These are phyloP conservation scores for Druon quercuslanigerum DNA, from an alignment of 1,140 invertebrate species.

Conservation along the genomic window DNA sequence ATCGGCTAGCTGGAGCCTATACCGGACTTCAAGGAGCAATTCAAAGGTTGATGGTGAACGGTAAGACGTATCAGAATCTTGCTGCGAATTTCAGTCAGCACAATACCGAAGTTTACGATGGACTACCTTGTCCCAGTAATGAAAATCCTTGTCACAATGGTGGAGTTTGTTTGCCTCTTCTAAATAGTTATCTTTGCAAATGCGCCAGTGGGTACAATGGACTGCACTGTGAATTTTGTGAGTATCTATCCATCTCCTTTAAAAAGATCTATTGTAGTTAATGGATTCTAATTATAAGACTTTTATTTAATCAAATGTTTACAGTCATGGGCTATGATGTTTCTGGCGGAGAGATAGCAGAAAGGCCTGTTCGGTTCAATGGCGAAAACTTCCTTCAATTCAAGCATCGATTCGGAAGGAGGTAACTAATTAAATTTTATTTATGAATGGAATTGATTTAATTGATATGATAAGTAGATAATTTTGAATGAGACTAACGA, in stretches of 20 bases:
- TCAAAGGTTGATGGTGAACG: constrained; percentile 90
- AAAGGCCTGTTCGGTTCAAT: constrained; percentile 79
- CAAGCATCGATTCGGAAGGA: constrained; percentile 78
- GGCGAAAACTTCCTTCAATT: constrained; percentile 81
- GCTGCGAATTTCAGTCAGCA: constrained; percentile 71
- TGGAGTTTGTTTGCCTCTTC: constrained; percentile 84
- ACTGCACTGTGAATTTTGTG: constrained; percentile 84
- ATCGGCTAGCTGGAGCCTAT: constrained; percentile 83
- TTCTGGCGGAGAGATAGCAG: constrained; percentile 72
- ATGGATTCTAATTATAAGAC: neutral
- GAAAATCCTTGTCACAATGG: constrained; percentile 84
- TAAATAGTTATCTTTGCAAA: constrained; percentile 83
- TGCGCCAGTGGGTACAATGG: constrained; percentile 82
- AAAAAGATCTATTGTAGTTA: neutral
- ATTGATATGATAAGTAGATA: neutral
- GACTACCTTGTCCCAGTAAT: constrained; percentile 81
- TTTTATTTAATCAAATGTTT: constrained; percentile 38
- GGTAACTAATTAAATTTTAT: constrained; percentile 66
- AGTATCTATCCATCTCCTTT: constrained; percentile 57
- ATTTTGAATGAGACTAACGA: too few relatives aligned
- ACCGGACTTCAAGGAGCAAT: constrained; percentile 88
- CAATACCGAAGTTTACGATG: constrained; percentile 80
- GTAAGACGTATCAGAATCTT: constrained; percentile 78
- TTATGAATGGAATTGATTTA: constrained; percentile 35
- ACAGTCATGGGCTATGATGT: constrained; percentile 70